Evolutionary conservation across 2,797 vertebrate species (phyloP).

Genomic region (Schizopygopsis malacanthus): DNA sequence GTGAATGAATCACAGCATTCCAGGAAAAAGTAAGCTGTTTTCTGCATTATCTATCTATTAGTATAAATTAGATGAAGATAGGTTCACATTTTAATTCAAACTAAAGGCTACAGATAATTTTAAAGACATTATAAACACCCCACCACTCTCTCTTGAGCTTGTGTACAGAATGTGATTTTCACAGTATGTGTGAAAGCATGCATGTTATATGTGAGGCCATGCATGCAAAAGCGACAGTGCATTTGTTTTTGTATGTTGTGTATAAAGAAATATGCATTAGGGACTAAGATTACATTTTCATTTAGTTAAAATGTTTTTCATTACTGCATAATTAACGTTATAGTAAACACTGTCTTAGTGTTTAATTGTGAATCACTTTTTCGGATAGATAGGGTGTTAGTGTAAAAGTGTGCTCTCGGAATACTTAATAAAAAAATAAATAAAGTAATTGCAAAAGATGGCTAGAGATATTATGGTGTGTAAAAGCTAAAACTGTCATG

Average conservation of each 20-base stretch:
- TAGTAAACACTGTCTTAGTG: background rate
- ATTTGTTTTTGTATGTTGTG: constrained; percentile 4
- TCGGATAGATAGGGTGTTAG: background rate
- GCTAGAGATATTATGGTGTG: background rate
- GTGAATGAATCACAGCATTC: background rate
- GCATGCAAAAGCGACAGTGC: background rate
- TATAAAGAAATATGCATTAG: background rate
- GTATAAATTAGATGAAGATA: background rate
- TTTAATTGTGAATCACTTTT: background rate
- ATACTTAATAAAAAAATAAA: background rate
- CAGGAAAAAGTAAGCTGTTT: background rate
- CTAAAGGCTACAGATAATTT: background rate
- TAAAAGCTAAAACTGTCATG: constrained; percentile 10
- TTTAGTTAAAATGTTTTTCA: background rate
- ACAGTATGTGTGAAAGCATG: background rate
- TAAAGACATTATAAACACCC: background rate
- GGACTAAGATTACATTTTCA: background rate
- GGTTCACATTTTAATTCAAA: background rate
- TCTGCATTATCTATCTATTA: background rate
- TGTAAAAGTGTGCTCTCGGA: constrained; percentile 1
- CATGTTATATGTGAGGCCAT: background rate
- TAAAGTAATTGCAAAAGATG: background rate
- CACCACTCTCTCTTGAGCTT: background rate
- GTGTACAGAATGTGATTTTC: background rate
- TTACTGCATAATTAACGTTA: constrained; percentile 9